Base-by-base conservation (phyloP, 2,888 invertebrate species). In the Patella pellucida region DNA sequence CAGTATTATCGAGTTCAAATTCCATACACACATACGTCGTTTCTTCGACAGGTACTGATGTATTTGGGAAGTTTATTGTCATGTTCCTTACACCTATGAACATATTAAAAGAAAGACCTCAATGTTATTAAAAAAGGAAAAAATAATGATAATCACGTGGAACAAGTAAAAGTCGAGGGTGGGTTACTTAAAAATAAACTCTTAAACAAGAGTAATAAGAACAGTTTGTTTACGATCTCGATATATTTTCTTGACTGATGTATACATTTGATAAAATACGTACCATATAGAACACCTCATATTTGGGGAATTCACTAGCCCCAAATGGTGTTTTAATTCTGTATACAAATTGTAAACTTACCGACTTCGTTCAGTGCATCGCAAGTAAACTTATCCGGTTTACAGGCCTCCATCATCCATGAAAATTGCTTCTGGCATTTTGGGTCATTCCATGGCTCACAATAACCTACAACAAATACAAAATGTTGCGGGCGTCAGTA, bases 11-110 rank as follows among this genome's bases (percentile, higher is more conserved):
- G 15, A 82, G 77, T 50, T 79, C 78, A 69, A 84, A 81, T 76
- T 79, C 77, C 80, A 79, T 78, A 74, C 83, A 84, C 51, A 70
- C 69, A 74, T 82, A 84, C 50, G 78, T 81, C 69, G 82, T 84
- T 52, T 78, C 80, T 0, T 72, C 72, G 41, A 74, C 14, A 12
- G 83, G 83, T 3, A 84, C 72, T 0, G 7, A 16, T 7, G 78
- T 77, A n/a, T 14, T 23, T 0, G 77, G 72, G 51, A 82, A 77
- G 12, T 74, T 74, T 5, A 84, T 31, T 12, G 78, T 75, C 9
- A 76, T 73, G n/a, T 31, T 72, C 54, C 14, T 52, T 2, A 81
- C 73, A 11, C 78, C 83, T 84, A 71, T 15, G 51, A 68, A 27
- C 15, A 19, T 16, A 27, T 54, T 31, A 9, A 72, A 73, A 16